A percentile compares a stretch with the other conserved stretches of the same genome.
Conservation (phyloP, 1,140 invertebrate genomes). For the Chymomyza costata region DNA sequence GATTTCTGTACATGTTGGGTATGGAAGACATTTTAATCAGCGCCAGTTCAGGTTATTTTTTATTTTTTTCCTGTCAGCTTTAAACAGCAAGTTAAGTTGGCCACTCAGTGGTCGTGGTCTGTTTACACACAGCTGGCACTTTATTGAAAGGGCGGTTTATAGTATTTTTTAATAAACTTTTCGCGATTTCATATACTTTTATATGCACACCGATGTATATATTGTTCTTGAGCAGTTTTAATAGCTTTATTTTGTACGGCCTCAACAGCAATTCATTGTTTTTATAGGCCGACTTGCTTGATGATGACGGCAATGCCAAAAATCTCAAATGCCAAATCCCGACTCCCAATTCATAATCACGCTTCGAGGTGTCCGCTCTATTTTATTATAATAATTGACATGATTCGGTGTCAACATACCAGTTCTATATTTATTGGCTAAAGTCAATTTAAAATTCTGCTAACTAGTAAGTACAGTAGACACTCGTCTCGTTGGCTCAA, state of each 20-base stretch:
- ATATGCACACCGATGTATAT: too few relatives aligned
- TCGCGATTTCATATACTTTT: too few relatives aligned
- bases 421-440: slow-evolving; percentile 9
- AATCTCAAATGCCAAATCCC: slow-evolving; percentile 58
- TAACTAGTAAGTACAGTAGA: too few relatives aligned
- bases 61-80: slow-evolving; percentile 15
- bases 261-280: too few relatives aligned
- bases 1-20: slow-evolving; percentile 9
- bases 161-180: slow-evolving; percentile 59
- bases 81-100: slow-evolving; percentile 39
- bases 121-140: slow-evolving; percentile 65
- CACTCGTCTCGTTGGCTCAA: slow-evolving; percentile 27
- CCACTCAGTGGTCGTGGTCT: slow-evolving; percentile 32
- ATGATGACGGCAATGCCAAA: slow-evolving; percentile 52
- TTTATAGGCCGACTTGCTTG: too few relatives aligned
- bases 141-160: slow-evolving; percentile 61
- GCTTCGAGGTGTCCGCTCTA: slow-evolving; percentile 48
- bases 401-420: not conserved
- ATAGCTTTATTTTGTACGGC: slow-evolving; percentile 54
- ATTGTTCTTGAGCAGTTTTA: too few relatives aligned
- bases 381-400: not conserved
- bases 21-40: too few relatives aligned
- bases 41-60: not conserved
- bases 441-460: slow-evolving; percentile 41
- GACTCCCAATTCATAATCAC: slow-evolving; percentile 59